Percentiles rank a stretch among this genome's conserved stretches.
phyloP scores from a whole-genome alignment of 2,888 invertebrate species.

The Eucera pruinosa region DNA sequence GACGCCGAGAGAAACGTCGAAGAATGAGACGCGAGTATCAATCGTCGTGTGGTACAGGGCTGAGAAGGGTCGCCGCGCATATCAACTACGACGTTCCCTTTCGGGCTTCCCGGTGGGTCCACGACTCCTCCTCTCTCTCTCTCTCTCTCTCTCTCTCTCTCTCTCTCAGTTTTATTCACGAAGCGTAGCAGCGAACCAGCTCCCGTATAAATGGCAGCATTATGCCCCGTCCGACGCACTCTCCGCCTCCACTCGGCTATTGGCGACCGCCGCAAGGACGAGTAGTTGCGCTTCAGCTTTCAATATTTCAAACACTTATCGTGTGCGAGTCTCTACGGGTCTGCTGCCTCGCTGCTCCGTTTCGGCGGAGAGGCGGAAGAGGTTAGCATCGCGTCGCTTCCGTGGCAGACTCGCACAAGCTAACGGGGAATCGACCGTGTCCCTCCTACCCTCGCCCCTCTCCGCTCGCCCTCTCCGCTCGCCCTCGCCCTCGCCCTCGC shows the following conservation, averaged over 20 bases:
- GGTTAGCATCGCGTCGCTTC: conserved; percentile 48
- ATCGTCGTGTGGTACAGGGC: conserved; percentile 19
- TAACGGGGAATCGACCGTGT: conserved; percentile 58
- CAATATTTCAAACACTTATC: conserved; percentile 84
- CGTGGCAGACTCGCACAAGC: conserved; percentile 44
- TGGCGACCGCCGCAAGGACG: conserved; percentile 36
- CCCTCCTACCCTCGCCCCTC: too few relatives aligned
- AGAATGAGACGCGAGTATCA: conserved; percentile 21
- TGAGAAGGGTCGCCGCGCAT: conserved; percentile 20
- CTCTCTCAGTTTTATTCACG: conserved; percentile 45
- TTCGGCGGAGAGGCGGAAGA: conserved; percentile 27
- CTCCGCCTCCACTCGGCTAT: conserved; percentile 33
- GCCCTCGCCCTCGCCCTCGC: too few relatives aligned
- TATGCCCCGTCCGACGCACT: conserved; percentile 70
- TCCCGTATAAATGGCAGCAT: conserved; percentile 78
- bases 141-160: too few relatives aligned
- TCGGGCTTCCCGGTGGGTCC: background rate
- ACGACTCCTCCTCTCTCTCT: too few relatives aligned
- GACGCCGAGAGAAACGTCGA: background rate
- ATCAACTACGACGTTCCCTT: conserved; percentile 23
- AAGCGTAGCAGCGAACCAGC: conserved; percentile 41
- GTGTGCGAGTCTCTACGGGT: conserved; percentile 64
- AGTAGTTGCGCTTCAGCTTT: conserved; percentile 79
- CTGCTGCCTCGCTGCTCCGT: conserved; percentile 46
- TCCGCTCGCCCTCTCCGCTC: too few relatives aligned